Percentiles rank a stretch among this genome's conserved stretches.
These are phyloP conservation scores for Brachynemurus nebulosus DNA, from an alignment of 2,888 invertebrate species.

Conservation along the genomic window DNA sequence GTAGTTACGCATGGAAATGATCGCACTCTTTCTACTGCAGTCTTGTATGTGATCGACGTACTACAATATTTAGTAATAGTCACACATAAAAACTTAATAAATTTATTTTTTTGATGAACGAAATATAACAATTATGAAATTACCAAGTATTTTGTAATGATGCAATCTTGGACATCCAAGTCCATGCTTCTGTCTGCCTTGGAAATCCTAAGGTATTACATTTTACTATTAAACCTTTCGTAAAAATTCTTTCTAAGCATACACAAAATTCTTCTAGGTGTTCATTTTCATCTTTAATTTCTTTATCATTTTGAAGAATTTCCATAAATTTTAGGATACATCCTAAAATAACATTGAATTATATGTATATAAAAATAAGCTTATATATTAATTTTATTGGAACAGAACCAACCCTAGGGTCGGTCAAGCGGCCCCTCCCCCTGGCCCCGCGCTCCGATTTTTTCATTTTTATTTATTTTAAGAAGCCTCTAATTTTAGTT, in stretches of 20 bases:
- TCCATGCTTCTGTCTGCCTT: slow-evolving; percentile 34
- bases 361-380: no score
- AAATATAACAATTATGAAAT: slow-evolving; percentile 2
- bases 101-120: background rate
- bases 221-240: slow-evolving; percentile 35
- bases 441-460: no score
- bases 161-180: slow-evolving; percentile 38
- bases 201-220: slow-evolving; percentile 30
- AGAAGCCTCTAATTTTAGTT: no score
- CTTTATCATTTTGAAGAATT: slow-evolving; percentile 21
- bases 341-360: no score
- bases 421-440: no score
- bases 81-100: slow-evolving; percentile 3
- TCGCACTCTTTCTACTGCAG: slow-evolving; percentile 33
- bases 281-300: slow-evolving; percentile 34
- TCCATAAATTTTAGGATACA: slow-evolving; percentile 31
- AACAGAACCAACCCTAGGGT: no score
- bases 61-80: slow-evolving; percentile 18
- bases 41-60: slow-evolving; percentile 28
- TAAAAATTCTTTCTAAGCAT: slow-evolving; percentile 41
- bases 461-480: no score
- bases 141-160: slow-evolving; percentile 19
- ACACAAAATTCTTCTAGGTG: slow-evolving; percentile 36
- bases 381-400: no score
- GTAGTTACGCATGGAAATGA: slow-evolving; percentile 31